Evolutionary conservation across 2,113 vertebrate species (phyloP).

Genomic region (Oncorhynchus gorbuscha): DNA sequence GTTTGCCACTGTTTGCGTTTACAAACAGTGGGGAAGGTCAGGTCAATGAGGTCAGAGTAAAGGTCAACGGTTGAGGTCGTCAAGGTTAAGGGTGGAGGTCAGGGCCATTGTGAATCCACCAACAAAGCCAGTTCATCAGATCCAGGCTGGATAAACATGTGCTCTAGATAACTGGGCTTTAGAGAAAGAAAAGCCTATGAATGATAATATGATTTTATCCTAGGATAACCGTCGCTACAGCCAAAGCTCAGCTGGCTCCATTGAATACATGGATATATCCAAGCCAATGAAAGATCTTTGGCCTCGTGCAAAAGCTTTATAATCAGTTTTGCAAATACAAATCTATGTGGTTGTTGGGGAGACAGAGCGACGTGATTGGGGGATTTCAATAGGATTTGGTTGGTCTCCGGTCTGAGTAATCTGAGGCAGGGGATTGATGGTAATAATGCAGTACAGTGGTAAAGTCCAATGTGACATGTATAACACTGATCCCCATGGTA

Average conservation of each 20-base stretch:
- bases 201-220: slow-evolving; percentile 52
- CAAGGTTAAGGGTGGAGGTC: slow-evolving; percentile 49
- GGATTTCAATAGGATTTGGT: slow-evolving; percentile 63
- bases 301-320: slow-evolving; percentile 44
- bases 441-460: neutral
- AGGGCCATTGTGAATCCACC: slow-evolving; percentile 38
- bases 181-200: slow-evolving; percentile 33
- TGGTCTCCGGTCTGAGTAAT: slow-evolving; percentile 56
- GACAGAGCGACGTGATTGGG: slow-evolving; percentile 53
- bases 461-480: neutral
- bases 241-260: neutral
- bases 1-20: slow-evolving; percentile 2
- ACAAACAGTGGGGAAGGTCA: slow-evolving; percentile 30
- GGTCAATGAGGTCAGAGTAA: slow-evolving; percentile 25
- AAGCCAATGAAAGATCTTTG: neutral
- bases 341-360: slow-evolving; percentile 59
- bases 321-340: slow-evolving; percentile 61
- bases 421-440: neutral
- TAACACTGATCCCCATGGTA: slow-evolving; percentile 18
- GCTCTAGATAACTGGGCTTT: slow-evolving; percentile 54
- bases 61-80: slow-evolving; percentile 43
- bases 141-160: slow-evolving; percentile 61
- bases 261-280: neutral
- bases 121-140: slow-evolving; percentile 53
- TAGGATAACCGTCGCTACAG: neutral